A percentile compares a stretch with the other conserved stretches of the same genome.
Conservation (phyloP, 2,797 vertebrate genomes). For the Clarias fuscus region DNA sequence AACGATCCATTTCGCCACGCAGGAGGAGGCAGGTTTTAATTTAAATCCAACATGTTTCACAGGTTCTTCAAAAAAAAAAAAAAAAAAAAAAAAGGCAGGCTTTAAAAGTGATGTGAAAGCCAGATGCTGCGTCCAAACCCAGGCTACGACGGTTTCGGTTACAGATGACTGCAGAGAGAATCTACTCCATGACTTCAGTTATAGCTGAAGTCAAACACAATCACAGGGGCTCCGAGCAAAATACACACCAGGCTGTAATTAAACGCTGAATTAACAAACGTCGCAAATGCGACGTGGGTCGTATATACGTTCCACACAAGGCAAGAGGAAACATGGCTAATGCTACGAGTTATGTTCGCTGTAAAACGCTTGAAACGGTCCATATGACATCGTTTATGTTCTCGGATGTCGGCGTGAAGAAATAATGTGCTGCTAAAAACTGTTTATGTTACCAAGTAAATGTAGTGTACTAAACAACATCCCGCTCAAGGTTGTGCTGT, state of each 20-base stretch:
- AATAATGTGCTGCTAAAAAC: background rate
- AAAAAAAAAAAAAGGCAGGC: slow-evolving; percentile 54
- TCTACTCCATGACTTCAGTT: slow-evolving; percentile 64
- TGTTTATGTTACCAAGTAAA: background rate
- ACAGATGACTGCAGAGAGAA: slow-evolving; percentile 63
- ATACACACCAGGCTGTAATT: slow-evolving; percentile 64
- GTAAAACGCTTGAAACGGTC: background rate
- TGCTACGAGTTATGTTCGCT: background rate
- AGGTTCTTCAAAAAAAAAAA: slow-evolving; percentile 42
- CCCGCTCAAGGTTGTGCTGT: too few relatives aligned
- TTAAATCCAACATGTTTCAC: slow-evolving; percentile 75
- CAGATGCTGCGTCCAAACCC: slow-evolving; percentile 66
- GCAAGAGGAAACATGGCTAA: slow-evolving; percentile 10
- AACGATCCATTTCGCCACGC: slow-evolving; percentile 67
- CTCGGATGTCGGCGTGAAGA: background rate
- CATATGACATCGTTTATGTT: background rate
- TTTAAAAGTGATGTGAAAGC: slow-evolving; percentile 75
- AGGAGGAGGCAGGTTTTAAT: slow-evolving; percentile 69
- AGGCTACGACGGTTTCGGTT: slow-evolving; percentile 68
- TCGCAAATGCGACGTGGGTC: slow-evolving; percentile 61
- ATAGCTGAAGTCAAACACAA: slow-evolving; percentile 76
- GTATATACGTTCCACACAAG: slow-evolving; percentile 58
- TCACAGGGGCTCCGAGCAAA: slow-evolving; percentile 72
- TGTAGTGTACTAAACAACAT: background rate
- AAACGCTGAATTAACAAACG: slow-evolving; percentile 67